A percentile compares a stretch with the other conserved stretches of the same genome.
Evolutionary conservation across 2,797 vertebrate genomes (phyloP).

Genomic region (Myiothlypis coronata): DNA sequence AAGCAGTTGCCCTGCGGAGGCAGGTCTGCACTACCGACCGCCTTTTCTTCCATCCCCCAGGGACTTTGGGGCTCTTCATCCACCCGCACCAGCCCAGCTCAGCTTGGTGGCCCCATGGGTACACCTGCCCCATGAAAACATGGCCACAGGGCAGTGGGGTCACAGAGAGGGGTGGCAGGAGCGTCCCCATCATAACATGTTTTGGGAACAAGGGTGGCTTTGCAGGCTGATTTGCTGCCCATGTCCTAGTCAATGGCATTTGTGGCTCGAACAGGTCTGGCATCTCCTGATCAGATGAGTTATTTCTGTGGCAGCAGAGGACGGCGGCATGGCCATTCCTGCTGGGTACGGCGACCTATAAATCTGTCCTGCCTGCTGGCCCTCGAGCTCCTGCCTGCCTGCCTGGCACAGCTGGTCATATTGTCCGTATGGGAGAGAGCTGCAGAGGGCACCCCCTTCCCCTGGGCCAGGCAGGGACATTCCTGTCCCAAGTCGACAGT

Average conservation of each 20-base stretch:
- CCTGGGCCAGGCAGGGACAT: neutral
- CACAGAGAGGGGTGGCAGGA: neutral
- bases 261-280: neutral
- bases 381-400: neutral
- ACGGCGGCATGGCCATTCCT: neutral
- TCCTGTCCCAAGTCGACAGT: neutral
- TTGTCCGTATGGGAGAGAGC: neutral
- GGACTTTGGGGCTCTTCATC: neutral
- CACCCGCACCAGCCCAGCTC: rapidly evolving
- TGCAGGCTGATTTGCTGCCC: neutral
- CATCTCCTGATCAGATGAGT: neutral
- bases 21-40: rapidly evolving
- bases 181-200: neutral
- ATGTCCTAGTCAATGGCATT: neutral
- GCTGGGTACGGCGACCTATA: neutral
- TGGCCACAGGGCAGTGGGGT: neutral
- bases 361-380: neutral
- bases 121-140: neutral
- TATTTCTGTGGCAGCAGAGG: constrained; percentile 8
- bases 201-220: neutral
- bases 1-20: neutral
- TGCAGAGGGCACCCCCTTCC: neutral
- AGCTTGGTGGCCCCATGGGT: neutral
- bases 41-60: neutral
- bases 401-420: rapidly evolving